These are phyloP conservation scores for Noctua pronuba DNA, from an alignment of 2,888 invertebrate genomes.

Conservation along the genomic window DNA sequence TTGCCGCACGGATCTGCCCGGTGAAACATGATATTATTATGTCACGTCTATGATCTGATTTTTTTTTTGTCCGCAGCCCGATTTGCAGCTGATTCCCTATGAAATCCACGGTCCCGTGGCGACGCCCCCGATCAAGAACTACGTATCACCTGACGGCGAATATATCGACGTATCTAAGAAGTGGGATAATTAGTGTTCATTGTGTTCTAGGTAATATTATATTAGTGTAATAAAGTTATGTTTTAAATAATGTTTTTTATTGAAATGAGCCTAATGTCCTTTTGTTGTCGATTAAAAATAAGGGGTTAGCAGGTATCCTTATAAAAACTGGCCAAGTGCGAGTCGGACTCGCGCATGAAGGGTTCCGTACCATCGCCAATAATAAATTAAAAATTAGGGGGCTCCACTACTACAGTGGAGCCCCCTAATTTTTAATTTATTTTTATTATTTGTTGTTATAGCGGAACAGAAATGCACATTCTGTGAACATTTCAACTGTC, in stretches of 20 bases:
- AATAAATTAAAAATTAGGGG: too few species aligned
- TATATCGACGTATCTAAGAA: conserved; percentile 95
- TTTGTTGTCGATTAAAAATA: not conserved
- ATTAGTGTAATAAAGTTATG: conserved; percentile 69
- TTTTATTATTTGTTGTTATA: too few species aligned
- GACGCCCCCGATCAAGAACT: conserved; percentile 95
- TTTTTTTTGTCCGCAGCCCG: conserved; percentile 90
- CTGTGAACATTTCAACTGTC: too few species aligned
- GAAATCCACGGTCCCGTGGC: conserved; percentile 93
- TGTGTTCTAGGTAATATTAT: conserved; percentile 56
- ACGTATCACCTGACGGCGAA: conserved; percentile 97
- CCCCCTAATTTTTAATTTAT: too few species aligned
- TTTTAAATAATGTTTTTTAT: conserved; percentile 38
- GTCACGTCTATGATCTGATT: not conserved
- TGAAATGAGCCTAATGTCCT: not conserved
- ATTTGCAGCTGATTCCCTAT: conserved; percentile 93
- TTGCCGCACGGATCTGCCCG: not conserved
- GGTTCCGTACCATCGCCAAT: too few species aligned
- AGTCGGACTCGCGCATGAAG: too few species aligned
- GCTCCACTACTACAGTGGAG: too few species aligned
- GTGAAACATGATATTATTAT: not conserved
- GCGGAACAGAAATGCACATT: too few species aligned
- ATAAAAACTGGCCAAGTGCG: too few species aligned
- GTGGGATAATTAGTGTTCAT: conserved; percentile 90
- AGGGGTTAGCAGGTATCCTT: not conserved